phyloP scores from a whole-genome alignment of 2,888 invertebrate genomes.

The Micoletzkya japonica region DNA sequence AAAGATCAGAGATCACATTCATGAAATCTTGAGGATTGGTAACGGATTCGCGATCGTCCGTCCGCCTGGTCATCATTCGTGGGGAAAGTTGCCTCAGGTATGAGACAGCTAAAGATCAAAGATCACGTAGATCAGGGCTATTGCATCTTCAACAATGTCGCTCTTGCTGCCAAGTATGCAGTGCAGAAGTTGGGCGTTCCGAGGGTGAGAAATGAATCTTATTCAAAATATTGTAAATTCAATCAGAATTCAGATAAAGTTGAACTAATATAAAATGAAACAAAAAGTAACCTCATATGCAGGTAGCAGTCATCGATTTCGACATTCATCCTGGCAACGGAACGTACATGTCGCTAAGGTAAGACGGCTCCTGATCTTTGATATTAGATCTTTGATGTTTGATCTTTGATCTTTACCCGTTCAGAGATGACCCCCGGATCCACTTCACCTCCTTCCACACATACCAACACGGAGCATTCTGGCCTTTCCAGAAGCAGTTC shows the following conservation, averaged over 20 bases:
- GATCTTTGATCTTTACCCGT: not conserved
- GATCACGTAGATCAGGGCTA: slow-evolving; percentile 73
- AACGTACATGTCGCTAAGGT: slow-evolving; percentile 37
- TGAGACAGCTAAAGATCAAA: not conserved
- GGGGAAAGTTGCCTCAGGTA: slow-evolving; percentile 65
- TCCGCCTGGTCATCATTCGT: slow-evolving; percentile 87
- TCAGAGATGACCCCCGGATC: slow-evolving; percentile 30
- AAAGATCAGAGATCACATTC: not conserved
- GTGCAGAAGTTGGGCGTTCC: slow-evolving; percentile 43
- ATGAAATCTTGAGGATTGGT: slow-evolving; percentile 35
- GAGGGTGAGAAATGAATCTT: slow-evolving; percentile 25
- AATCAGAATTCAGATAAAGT: too few species aligned
- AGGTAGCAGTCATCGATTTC: slow-evolving; percentile 46
- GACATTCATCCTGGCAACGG: slow-evolving; percentile 51
- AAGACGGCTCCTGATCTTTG: not conserved
- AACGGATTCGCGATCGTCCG: slow-evolving; percentile 95
- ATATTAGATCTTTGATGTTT: not conserved
- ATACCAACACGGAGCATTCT: slow-evolving; percentile 48
- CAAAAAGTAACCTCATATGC: too few species aligned
- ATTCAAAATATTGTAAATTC: too few species aligned
- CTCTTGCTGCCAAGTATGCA: slow-evolving; percentile 84
- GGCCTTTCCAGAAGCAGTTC: slow-evolving; percentile 44
- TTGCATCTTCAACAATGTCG: slow-evolving; percentile 97
- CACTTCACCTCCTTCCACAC: slow-evolving; percentile 46
- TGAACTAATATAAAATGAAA: too few species aligned